Percentiles rank a stretch among this genome's conserved stretches.
Evolutionary conservation across 2,113 vertebrate genomes (phyloP).

Genomic region (Reinhardtius hippoglossoides): DNA sequence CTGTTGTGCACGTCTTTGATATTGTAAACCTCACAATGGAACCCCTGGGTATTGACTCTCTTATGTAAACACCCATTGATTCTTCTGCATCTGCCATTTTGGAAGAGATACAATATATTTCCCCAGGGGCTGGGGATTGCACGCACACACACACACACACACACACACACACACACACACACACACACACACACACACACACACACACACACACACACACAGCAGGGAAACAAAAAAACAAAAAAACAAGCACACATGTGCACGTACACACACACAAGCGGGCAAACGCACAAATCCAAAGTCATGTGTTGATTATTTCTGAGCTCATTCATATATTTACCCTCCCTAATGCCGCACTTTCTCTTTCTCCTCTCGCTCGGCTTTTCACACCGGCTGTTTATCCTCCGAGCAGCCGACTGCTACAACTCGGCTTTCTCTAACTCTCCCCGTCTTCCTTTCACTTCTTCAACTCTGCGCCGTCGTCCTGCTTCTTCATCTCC

Average conservation of each 20-base stretch:
- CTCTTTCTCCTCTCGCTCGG: slow-evolving; percentile 7
- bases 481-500: slow-evolving; percentile 37
- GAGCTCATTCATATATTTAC: slow-evolving; percentile 44
- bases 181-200: slow-evolving; percentile 9
- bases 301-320: slow-evolving; percentile 49
- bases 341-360: slow-evolving; percentile 28
- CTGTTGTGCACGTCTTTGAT: slow-evolving; percentile 66
- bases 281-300: slow-evolving; percentile 40
- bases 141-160: slow-evolving; percentile 10
- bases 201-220: slow-evolving; percentile 25
- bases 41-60: slow-evolving; percentile 73
- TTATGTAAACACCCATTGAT: slow-evolving; percentile 84
- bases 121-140: slow-evolving; percentile 76
- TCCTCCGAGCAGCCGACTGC: slow-evolving; percentile 32
- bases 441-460: slow-evolving; percentile 5
- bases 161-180: slow-evolving; percentile 12
- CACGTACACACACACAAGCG: slow-evolving; percentile 8
- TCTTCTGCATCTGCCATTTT: slow-evolving; percentile 77
- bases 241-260: background rate
- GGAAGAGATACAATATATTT: slow-evolving; percentile 77
- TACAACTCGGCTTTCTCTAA: slow-evolving; percentile 2
- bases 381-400: slow-evolving; percentile 19
- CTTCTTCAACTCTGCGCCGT: slow-evolving; percentile 19
- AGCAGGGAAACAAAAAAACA: slow-evolving; percentile 42
- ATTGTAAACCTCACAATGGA: slow-evolving; percentile 60